A percentile compares a stretch with the other conserved stretches of the same genome.
These are phyloP conservation scores for Sparus aurata DNA, from an alignment of 2,797 vertebrate species.

Conservation along the genomic window DNA sequence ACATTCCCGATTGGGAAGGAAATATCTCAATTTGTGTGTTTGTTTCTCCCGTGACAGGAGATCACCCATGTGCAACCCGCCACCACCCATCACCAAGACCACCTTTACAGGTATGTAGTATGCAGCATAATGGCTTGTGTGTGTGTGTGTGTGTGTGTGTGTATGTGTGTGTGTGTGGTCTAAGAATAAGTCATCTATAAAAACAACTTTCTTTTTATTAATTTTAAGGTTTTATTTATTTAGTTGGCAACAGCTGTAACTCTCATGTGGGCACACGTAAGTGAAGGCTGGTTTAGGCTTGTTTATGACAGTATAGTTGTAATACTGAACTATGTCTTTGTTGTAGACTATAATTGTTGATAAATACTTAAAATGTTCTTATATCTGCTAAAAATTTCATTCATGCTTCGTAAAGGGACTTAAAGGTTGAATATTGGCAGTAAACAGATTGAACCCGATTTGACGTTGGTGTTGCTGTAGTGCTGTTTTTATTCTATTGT, in stretches of 20 bases:
- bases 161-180: not conserved
- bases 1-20: not conserved
- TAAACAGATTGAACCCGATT: not conserved
- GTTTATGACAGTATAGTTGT: not conserved
- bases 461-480: not conserved
- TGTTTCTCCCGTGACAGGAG: slow-evolving; percentile 84
- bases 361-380: not conserved
- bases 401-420: not conserved
- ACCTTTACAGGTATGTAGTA: slow-evolving; percentile 96
- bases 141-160: not conserved
- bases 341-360: not conserved
- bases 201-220: too few species aligned
- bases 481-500: slow-evolving; percentile 11
- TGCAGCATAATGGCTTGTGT: not conserved
- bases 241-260: not conserved
- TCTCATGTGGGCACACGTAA: too few species aligned
- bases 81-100: slow-evolving; percentile 97
- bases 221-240: not conserved
- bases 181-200: not conserved
- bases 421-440: not conserved
- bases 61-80: slow-evolving; percentile 97
- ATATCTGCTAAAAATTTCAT: too few species aligned
- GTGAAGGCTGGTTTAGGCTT: not conserved
- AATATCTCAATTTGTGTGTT: slow-evolving; percentile 32
- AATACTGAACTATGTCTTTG: not conserved